These are phyloP conservation scores for Hypotaenidia philippensis DNA, from an alignment of 2,797 vertebrate species.

Conservation along the genomic window DNA sequence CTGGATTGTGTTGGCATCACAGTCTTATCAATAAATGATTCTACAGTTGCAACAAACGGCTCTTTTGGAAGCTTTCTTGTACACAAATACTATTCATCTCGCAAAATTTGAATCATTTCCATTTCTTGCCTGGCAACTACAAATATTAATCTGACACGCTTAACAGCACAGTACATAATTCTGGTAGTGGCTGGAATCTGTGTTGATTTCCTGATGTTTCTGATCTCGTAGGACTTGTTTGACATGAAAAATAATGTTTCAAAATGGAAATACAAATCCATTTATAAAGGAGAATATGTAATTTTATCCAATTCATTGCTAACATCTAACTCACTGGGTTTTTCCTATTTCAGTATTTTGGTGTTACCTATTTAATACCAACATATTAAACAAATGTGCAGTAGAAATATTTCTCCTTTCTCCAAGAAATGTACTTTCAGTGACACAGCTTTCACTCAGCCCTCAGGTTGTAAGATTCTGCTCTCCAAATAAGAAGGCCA, in stretches of 20 bases:
- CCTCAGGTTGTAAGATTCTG: not conserved
- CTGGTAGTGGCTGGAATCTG: not conserved
- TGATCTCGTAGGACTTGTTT: not conserved
- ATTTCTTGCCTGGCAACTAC: not conserved
- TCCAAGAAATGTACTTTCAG: not conserved
- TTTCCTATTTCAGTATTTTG: not conserved
- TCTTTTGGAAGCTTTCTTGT: not conserved
- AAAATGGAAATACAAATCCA: not conserved
- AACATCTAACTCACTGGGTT: not conserved
- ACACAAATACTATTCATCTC: not conserved
- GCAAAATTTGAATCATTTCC: not conserved
- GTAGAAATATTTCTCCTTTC: not conserved
- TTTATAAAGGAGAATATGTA: not conserved
- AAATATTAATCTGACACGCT: not conserved
- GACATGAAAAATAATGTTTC: not conserved
- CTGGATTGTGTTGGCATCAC: not conserved
- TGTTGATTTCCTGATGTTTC: not conserved
- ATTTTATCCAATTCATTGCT: not conserved
- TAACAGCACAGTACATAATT: not conserved
- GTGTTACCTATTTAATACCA: not conserved
- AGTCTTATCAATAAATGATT: not conserved
- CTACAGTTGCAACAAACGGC: not conserved
- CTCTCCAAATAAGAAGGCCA: not conserved
- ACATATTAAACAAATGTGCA: not conserved
- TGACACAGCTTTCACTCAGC: not conserved